Percentiles rank a stretch among this genome's conserved stretches.
Conservation (phyloP, 2,113 vertebrate species). For the Silurus meridionalis region DNA sequence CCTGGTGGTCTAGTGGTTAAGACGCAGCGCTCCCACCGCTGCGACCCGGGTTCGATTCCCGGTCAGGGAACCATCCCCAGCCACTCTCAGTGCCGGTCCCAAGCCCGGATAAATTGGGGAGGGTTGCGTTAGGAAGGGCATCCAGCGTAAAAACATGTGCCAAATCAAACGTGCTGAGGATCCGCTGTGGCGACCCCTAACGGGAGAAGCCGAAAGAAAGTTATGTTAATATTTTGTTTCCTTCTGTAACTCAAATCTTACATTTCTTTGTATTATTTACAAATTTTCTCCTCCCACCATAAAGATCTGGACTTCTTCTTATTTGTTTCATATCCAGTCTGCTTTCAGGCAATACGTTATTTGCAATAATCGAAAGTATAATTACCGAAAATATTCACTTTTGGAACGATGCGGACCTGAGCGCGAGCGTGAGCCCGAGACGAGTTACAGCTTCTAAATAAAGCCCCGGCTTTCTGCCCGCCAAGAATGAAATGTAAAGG, state of each 20-base stretch:
- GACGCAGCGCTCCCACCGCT: too few species aligned
- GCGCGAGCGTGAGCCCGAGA: conserved; percentile 20
- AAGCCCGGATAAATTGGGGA: too few species aligned
- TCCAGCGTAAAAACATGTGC: too few species aligned
- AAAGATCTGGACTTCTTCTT: not conserved
- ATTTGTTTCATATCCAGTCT: not conserved
- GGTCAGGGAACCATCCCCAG: too few species aligned
- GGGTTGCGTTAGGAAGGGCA: too few species aligned
- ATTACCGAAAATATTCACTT: not conserved
- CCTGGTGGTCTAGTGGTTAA: too few species aligned
- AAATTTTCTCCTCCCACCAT: not conserved
- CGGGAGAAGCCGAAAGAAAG: too few species aligned
- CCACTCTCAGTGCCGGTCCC: too few species aligned
- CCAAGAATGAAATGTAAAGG: conserved; percentile 44
- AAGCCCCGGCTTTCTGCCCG: conserved; percentile 35
- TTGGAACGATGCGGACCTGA: not conserved
- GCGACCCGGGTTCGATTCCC: too few species aligned
- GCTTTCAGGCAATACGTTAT: not conserved
- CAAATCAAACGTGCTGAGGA: too few species aligned
- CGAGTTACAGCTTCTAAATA: conserved; percentile 47
- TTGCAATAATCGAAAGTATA: not conserved
- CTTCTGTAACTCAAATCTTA: not conserved
- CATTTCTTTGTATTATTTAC: not conserved
- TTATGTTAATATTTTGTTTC: not conserved
- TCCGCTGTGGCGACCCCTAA: too few species aligned